A percentile compares a stretch with the other conserved stretches of the same genome.
These are phyloP conservation scores for Hipparchia semele DNA, from an alignment of 2,888 invertebrate genomes.

Conservation along the genomic window DNA sequence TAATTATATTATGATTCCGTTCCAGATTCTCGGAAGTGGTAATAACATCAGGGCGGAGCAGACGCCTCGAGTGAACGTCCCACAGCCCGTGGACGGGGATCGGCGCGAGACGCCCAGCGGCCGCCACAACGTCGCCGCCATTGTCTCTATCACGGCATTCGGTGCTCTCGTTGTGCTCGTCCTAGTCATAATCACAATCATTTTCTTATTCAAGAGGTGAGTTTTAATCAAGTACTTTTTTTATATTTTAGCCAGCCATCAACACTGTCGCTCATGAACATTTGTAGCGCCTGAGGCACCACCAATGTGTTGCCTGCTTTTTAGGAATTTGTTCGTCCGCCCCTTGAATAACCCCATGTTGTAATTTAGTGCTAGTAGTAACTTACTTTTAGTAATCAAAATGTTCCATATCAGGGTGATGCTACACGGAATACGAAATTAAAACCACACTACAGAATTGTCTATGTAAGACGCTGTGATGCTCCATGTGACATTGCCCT, in stretches of 20 bases:
- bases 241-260: too few species aligned
- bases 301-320: too few species aligned
- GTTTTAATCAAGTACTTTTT: conserved; percentile 21
- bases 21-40: conserved; percentile 74
- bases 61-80: conserved; percentile 86
- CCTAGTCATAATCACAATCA: conserved; percentile 94
- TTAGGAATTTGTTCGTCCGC: too few species aligned
- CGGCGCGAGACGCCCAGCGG: conserved; percentile 84
- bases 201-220: conserved; percentile 94
- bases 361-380: too few species aligned
- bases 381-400: not conserved
- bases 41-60: conserved; percentile 85
- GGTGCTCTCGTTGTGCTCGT: conserved; percentile 96
- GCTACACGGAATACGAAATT: too few species aligned
- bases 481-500: too few species aligned
- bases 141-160: conserved; percentile 94
- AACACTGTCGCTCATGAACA: too few species aligned
- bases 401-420: too few species aligned
- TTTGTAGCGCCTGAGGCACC: too few species aligned
- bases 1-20: not conserved
- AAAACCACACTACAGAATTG: too few species aligned
- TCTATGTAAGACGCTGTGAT: too few species aligned
- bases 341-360: too few species aligned
- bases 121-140: conserved; percentile 91
- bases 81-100: conserved; percentile 85